Base-by-base conservation (phyloP, 1,140 invertebrate genomes). In the Capitella teleta region DNA sequence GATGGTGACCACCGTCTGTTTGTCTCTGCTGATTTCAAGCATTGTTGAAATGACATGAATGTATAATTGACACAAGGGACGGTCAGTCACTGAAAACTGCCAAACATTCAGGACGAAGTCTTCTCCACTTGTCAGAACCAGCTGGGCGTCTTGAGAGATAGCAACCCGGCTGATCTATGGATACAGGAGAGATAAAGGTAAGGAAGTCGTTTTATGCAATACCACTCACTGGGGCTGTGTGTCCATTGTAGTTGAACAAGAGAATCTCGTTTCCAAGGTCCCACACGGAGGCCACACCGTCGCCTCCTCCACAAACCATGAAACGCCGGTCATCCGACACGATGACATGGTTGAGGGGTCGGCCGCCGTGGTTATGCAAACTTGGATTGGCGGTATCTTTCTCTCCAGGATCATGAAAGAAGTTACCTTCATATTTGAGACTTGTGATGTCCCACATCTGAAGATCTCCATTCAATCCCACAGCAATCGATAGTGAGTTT, bases 381-480 rank as follows among this genome's bases (percentile, higher is more conserved):
- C 42, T 28, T 26, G 42, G 42, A 25, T 44, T 44, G 6, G 21
- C 18, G 5, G 8, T 44, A 26, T 44, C 42, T 26, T 44, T 19
- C 4, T 26, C 42, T 16, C 28, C 28, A 6, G 42, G 21, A 25
- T 44, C 42, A 25, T 44, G 42, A 25, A 26, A 44, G 2, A 44
- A 44, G 25, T 44, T 44, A 10, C 42, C 42, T 26, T 44, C 42
- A 26, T 44, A 44, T 10, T 44, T 26, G 18, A 21, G 18, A 8
- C 23, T 44, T 3, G 42, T 26, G 16, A 44, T 44, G 42, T 44
- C 42, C 42, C 42, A 44, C 6, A 44, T 16, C 25, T 44, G 42
- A 4, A 44, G 42, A 14, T 44, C 42, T 19, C 42, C 42, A n/a
- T 44, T 44, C 5, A 44, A n/a, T 23, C 42, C 42, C 8, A 16